Conservation (phyloP, 2,888 invertebrate species). For the Drosophila seclusa region DNA sequence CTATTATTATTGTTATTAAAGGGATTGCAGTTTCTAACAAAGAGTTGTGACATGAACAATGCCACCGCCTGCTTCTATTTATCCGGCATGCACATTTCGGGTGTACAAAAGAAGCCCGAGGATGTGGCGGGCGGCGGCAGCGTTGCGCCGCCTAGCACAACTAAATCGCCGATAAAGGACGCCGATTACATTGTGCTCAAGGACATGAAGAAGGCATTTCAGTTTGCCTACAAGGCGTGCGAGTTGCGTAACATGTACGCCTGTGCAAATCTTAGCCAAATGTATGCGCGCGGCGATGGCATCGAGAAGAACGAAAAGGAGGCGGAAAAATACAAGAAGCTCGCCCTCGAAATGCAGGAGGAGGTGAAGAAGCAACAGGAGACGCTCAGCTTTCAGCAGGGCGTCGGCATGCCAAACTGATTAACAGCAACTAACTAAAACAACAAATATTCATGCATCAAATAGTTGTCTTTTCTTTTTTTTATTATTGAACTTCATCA, state of each 20-base stretch:
- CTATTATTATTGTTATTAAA: slow-evolving; percentile 36
- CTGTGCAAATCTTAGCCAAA: slow-evolving; percentile 95
- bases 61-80: slow-evolving; percentile 92
- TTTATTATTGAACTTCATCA: slow-evolving; percentile 3
- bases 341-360: slow-evolving; percentile 90
- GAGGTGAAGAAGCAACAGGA: slow-evolving; percentile 87
- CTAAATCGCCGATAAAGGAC: slow-evolving; percentile 54
- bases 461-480: neutral
- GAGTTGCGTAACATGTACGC: slow-evolving; percentile 93
- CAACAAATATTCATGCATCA: slow-evolving; percentile 1
- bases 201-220: slow-evolving; percentile 92
- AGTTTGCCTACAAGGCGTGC: slow-evolving; percentile 92
- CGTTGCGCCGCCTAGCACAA: neutral
- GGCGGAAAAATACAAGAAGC: slow-evolving; percentile 90
- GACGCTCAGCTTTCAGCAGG: slow-evolving; percentile 87
- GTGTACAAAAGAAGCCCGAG: slow-evolving; percentile 88
- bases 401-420: slow-evolving; percentile 83
- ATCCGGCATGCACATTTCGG: slow-evolving; percentile 91
- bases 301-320: slow-evolving; percentile 89
- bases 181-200: slow-evolving; percentile 87
- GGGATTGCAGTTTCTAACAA: slow-evolving; percentile 88
- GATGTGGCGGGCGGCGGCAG: slow-evolving; percentile 19
- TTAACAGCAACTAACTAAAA: slow-evolving; percentile 1
- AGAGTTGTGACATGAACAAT: slow-evolving; percentile 87
- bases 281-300: slow-evolving; percentile 94